These are phyloP conservation scores for Oasisia sp. DNA, from an alignment of 2,888 invertebrate species.

Conservation along the genomic window DNA sequence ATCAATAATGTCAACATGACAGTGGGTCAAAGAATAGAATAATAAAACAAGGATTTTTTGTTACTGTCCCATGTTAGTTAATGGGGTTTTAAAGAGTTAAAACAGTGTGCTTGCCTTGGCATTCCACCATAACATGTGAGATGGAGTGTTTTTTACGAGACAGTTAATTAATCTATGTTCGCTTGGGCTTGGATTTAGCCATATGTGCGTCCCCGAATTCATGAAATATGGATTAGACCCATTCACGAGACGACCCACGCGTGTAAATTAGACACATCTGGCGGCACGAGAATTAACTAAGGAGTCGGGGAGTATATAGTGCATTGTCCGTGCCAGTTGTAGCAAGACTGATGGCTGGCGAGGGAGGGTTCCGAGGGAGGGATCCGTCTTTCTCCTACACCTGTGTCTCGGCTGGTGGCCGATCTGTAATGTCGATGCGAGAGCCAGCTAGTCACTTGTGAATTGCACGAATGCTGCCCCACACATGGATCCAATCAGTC, in stretches of 20 bases:
- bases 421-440: not conserved
- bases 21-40: too few species aligned
- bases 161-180: not conserved
- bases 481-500: not conserved
- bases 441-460: not conserved
- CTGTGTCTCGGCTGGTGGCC: not conserved
- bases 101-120: too few species aligned
- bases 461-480: not conserved
- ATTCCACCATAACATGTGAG: too few species aligned
- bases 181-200: not conserved
- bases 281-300: not conserved
- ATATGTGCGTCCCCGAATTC: not conserved
- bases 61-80: too few species aligned
- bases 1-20: too few species aligned
- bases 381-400: not conserved
- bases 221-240: constrained; percentile 4
- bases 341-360: not conserved
- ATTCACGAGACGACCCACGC: not conserved
- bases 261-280: constrained; percentile 1
- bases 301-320: not conserved
- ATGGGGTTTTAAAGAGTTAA: too few species aligned
- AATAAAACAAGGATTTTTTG: too few species aligned
- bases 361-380: not conserved
- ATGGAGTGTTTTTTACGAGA: too few species aligned
- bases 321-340: not conserved